Evolutionary conservation across 2,797 vertebrate species (phyloP), one percentile per base, ranked within the genome.

Genomic region (Danio tinwini): DNA sequence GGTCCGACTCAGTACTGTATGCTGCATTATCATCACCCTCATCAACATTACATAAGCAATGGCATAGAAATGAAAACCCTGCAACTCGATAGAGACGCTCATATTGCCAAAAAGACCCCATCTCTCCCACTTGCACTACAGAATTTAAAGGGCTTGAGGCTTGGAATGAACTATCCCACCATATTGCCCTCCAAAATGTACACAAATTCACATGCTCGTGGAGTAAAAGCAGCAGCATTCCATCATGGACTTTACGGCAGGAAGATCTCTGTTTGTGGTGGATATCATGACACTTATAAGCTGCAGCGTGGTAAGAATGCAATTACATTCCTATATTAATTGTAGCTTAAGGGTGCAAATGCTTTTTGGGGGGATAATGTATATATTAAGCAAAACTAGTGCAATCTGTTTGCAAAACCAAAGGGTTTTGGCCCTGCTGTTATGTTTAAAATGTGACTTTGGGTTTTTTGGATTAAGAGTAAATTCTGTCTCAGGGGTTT

Each of bases 91-190:
- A 94, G 81, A 90, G 91, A 87, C 83, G 87, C 4, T 53, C 81
- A 56, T 6, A 68, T 61, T 50, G 61, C 74, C 39, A 82, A 59
- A 68, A 75, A 70, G 40, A 39, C 37, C 1, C 83, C 87, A 6
- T 81, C 92, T 37, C 85, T 87, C 2, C 80, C 85, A 5, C 4
- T 86, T 86, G 0, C 85, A 83, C 0, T 93, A 89, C 2, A 40
- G 90, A 0, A 91, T 90, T 81, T 92, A 91, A 0, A 92, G 94
- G 83, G 93, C 91, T 81, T 94, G 93, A 55, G 83, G 92, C 68
- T 95, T 92, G 84, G 93, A 45, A 95, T 94, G 90, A 98, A 98
- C 90, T 98, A 98, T 85, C 97, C 97, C 13, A 95, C 96, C 85
- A 98, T 98, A 89, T 91, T 96, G 71, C 94, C 97, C 11, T 94